Evolutionary conservation across 2,888 invertebrate genomes (phyloP).

Genomic region (Meghimatium bilineatum): DNA sequence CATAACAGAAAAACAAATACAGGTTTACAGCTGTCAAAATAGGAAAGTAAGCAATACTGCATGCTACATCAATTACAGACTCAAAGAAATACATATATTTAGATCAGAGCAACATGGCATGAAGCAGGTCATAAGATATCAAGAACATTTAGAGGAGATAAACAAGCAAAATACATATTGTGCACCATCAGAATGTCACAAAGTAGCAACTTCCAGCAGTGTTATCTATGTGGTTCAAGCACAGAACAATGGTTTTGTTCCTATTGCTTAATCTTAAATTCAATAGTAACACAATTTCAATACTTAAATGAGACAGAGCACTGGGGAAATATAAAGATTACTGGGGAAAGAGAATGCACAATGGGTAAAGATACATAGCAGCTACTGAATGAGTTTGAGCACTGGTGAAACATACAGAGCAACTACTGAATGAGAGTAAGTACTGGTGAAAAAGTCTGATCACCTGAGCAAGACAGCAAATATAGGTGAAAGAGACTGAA

Average conservation of each 20-base stretch:
- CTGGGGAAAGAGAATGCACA: too few species aligned
- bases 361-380: too few species aligned
- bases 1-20: background rate
- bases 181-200: background rate
- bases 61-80: background rate
- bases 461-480: too few species aligned
- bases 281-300: background rate
- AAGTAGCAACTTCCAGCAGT: background rate
- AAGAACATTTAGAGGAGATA: background rate
- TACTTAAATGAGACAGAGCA: background rate
- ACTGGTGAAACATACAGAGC: too few species aligned
- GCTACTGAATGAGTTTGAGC: too few species aligned
- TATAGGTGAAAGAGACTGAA: too few species aligned
- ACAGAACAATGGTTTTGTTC: background rate
- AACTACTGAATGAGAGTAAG: too few species aligned
- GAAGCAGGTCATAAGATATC: background rate
- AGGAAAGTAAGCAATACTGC: slow-evolving; percentile 1
- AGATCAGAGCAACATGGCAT: background rate
- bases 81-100: background rate
- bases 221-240: background rate
- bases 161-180: background rate
- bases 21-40: background rate
- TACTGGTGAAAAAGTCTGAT: too few species aligned
- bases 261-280: too few species aligned
- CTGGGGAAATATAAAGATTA: background rate